Percentiles rank a stretch among this genome's conserved stretches.
These are phyloP conservation scores for Rhagoletis pomonella DNA, from an alignment of 1,140 invertebrate species.

Conservation along the genomic window DNA sequence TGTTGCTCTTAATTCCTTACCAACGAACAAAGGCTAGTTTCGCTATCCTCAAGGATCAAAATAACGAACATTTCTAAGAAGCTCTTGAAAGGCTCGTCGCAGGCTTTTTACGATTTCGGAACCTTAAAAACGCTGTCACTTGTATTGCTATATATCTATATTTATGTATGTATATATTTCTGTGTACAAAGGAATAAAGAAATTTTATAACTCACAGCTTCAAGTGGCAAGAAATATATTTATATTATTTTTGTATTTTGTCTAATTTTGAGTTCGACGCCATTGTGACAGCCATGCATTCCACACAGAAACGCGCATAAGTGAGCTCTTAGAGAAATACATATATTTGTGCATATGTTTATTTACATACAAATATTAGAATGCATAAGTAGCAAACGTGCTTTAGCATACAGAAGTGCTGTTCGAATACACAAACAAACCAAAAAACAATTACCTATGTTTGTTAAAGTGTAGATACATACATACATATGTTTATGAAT, in stretches of 20 bases:
- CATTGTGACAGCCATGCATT: conserved; percentile 5
- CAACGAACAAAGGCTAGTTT: no score
- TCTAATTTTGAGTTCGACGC: background rate
- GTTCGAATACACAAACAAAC: background rate
- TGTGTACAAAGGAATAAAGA: no score
- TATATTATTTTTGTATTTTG: background rate
- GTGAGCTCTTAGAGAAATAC: background rate
- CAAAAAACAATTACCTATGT: background rate
- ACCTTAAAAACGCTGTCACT: no score
- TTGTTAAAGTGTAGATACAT: background rate
- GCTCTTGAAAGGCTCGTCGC: no score
- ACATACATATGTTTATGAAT: background rate
- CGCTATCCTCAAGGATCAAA: no score
- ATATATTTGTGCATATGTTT: background rate
- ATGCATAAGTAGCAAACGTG: conserved; percentile 13
- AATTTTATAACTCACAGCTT: no score
- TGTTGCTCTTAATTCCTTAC: no score
- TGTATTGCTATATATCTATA: no score
- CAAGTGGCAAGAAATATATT: no score
- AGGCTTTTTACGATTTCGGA: no score
- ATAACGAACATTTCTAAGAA: no score
- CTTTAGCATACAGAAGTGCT: background rate
- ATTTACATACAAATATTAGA: background rate
- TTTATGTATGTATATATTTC: no score
- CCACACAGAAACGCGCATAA: background rate